Conservation (phyloP, 2,113 vertebrate species). For the Cynoglossus semilaevis region DNA sequence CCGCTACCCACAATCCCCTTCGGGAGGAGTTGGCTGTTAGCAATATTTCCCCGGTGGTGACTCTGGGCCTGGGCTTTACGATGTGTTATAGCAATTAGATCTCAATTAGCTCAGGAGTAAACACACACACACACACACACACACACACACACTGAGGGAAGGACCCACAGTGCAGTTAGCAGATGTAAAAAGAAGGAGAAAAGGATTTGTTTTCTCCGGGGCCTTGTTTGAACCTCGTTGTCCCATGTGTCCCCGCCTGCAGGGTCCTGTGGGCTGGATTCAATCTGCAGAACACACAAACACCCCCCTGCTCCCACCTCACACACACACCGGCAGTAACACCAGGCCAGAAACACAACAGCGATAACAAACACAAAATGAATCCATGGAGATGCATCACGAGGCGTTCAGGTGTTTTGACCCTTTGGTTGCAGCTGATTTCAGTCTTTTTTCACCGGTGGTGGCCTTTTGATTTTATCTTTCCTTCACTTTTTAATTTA, state of each 20-base stretch:
- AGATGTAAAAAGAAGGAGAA: conserved; percentile 40
- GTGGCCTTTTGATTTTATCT: too few species aligned
- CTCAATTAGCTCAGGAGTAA: conserved; percentile 71
- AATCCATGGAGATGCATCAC: conserved; percentile 35
- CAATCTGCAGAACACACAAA: conserved; percentile 43
- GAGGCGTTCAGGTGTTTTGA: conserved; percentile 14
- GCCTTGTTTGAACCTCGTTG: conserved; percentile 60
- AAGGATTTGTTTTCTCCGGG: conserved; percentile 37
- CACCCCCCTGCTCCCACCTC: too few species aligned
- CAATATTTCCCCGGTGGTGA: conserved; percentile 62
- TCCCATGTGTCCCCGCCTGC: conserved; percentile 22
- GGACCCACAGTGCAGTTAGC: conserved; percentile 40
- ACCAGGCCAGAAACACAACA: neutral
- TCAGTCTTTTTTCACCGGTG: too few species aligned
- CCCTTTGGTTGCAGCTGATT: too few species aligned
- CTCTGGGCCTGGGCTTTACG: conserved; percentile 49
- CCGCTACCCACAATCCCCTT: conserved; percentile 59
- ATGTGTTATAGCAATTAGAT: conserved; percentile 68
- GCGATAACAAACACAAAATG: conserved; percentile 10
- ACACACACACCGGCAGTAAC: neutral
- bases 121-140: conserved; percentile 65
- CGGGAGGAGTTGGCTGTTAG: conserved; percentile 52
- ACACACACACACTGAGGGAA: conserved; percentile 41
- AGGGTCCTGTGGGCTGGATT: conserved; percentile 47
- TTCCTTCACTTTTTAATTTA: too few species aligned